Conservation (phyloP, 2,888 invertebrate genomes). For the Nudaria mundana region DNA sequence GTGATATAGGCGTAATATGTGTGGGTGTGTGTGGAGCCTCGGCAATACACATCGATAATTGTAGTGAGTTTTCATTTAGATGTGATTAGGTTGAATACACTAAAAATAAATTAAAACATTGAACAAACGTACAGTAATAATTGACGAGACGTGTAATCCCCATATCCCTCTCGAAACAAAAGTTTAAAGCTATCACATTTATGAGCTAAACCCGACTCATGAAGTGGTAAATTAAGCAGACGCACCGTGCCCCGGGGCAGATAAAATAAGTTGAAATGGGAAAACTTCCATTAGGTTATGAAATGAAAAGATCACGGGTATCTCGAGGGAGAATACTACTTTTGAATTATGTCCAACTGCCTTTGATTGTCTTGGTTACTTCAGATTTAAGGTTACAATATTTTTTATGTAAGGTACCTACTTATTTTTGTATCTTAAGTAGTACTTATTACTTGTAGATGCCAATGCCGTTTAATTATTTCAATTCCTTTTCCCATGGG, state of each 20-base stretch:
- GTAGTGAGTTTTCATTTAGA: too few relatives aligned
- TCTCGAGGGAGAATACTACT: slow-evolving; percentile 60
- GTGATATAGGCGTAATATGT: too few relatives aligned
- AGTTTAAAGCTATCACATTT: slow-evolving; percentile 8
- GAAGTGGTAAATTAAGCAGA: slow-evolving; percentile 50
- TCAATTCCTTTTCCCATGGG: too few relatives aligned
- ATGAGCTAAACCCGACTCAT: slow-evolving; percentile 45
- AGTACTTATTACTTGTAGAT: too few relatives aligned
- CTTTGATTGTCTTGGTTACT: slow-evolving; percentile 38
- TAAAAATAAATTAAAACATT: background rate
- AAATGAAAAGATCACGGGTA: slow-evolving; percentile 72
- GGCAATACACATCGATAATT: too few relatives aligned
- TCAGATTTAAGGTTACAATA: background rate
- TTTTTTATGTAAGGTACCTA: background rate
- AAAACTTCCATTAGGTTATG: slow-evolving; percentile 75
- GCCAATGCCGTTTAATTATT: too few relatives aligned
- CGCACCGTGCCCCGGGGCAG: slow-evolving; percentile 36
- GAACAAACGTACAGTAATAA: background rate
- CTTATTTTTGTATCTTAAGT: too few relatives aligned
- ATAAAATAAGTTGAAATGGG: slow-evolving; percentile 74
- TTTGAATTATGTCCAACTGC: slow-evolving; percentile 57
- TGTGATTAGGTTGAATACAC: background rate
- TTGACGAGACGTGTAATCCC: background rate
- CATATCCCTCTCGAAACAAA: slow-evolving; percentile 3
- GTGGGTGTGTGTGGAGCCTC: too few relatives aligned